Base-by-base conservation (phyloP, 2,797 vertebrate genomes). In the Tolypeutes matacus region DNA sequence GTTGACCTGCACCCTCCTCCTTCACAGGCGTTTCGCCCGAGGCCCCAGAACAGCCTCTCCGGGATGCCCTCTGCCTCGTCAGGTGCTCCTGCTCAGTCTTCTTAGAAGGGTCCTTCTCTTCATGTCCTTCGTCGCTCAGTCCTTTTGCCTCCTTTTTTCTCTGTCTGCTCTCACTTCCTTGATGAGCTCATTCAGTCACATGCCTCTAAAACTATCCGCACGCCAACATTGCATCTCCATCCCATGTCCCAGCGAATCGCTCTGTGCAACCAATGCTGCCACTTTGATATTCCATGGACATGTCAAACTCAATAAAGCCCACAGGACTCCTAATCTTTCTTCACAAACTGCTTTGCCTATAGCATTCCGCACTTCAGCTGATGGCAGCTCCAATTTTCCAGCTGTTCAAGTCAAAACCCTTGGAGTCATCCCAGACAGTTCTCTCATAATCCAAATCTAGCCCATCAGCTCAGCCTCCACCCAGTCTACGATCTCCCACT, bases 241-340 rank as follows among this genome's bases (percentile, higher is more conserved):
- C 17, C 25, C 58, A 69, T 65, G 53, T 53, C 34, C 53, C 56
- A 46, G 64, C 27, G 87, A 25, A 77, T 49, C 69, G 76, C 34
- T 21, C 36, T 82, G 81, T 83, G 60, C 31, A 46, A 29, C n/a
- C 21, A 42, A 4, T 62, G 36, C 23, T 70, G 29, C 51, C 39
- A 8, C 53, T 92, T 92, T 31, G 62, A 76, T 93, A 39, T 96
- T 65, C 77, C 62, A 46, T n/a, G 77, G 82, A 87, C 34, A 36
- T 3, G 25, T 46, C 46, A 60, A 72, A 39, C 46, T 72, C 87
- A 76, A 42, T 42, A 31, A 70, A 27, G 60, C n/a, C 64, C 51
- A 58, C 8, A 91, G 85, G 86, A 60, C 39, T 73, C 36, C 7
- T 34, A 51, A 11, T 42, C 27, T 65, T 51, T 89, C 36, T 46